Percentiles rank a stretch among this genome's conserved stretches.
phyloP scores from a whole-genome alignment of 1,140 invertebrate species.

The Globodera rostochiensis region DNA sequence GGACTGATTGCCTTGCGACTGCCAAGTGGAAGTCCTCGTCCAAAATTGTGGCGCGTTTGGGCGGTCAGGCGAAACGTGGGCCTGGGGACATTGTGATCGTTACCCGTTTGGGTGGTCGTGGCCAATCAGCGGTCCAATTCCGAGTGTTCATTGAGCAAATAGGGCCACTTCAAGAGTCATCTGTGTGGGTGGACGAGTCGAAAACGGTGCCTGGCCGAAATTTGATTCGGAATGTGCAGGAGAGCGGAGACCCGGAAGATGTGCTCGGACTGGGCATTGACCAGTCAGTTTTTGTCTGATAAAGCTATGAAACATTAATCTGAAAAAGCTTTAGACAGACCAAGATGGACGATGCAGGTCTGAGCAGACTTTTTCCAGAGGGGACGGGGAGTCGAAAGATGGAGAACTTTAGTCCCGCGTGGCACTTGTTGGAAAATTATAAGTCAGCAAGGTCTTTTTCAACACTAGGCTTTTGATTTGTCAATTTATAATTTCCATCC shows the following conservation, averaged over 20 bases:
- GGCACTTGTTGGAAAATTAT: constrained; percentile 95
- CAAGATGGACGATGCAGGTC: constrained; percentile 47
- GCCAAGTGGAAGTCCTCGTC: constrained; percentile 96
- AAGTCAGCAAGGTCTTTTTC: constrained; percentile 67
- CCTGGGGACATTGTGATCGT: constrained; percentile 89
- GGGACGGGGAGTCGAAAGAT: constrained; percentile 85
- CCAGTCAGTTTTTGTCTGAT: constrained; percentile 74
- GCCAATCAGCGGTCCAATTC: constrained; percentile 72
- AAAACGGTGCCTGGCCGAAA: constrained; percentile 76
- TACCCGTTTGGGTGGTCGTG: constrained; percentile 84
- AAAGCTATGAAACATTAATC: neutral
- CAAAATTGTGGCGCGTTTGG: constrained; percentile 93
- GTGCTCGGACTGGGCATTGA: constrained; percentile 87
- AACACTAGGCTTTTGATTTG: neutral
- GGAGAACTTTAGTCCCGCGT: constrained; percentile 88
- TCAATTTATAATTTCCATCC: constrained; percentile 19
- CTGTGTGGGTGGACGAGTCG: constrained; percentile 95
- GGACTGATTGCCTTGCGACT: constrained; percentile 87
- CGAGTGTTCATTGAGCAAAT: constrained; percentile 70
- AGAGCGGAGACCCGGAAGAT: constrained; percentile 78
- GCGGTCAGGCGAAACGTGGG: constrained; percentile 81
- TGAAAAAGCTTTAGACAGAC: constrained; percentile 38
- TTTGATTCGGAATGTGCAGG: constrained; percentile 80
- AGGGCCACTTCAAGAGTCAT: constrained; percentile 88
- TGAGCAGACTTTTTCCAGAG: constrained; percentile 85